Evolutionary conservation across 2,113 vertebrate species (phyloP).

Genomic region (Atlantisia rogersi): DNA sequence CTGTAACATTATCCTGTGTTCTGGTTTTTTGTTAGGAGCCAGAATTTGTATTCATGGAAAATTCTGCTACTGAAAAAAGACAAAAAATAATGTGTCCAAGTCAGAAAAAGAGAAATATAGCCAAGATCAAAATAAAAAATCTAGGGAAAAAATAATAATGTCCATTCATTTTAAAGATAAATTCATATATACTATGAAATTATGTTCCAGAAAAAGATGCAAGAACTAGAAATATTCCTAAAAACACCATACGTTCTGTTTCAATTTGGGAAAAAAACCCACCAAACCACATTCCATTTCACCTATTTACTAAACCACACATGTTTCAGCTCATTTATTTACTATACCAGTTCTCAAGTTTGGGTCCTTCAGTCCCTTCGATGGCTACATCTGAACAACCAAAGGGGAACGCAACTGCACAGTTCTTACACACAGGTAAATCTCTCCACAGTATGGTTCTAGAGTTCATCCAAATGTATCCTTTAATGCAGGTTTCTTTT

Average conservation of each 20-base stretch:
- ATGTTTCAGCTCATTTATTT: background rate
- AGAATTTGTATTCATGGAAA: background rate
- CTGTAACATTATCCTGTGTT: background rate
- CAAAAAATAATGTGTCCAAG: background rate
- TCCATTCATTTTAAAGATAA: background rate
- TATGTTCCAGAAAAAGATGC: background rate
- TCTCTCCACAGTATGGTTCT: background rate
- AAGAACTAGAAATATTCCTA: background rate
- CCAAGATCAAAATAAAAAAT: background rate
- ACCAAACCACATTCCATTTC: background rate
- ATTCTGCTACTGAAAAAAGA: background rate
- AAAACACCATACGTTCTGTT: background rate
- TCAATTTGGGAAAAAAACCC: background rate
- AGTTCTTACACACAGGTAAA: background rate
- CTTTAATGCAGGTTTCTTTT: background rate
- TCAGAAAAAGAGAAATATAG: background rate
- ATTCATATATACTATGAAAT: background rate
- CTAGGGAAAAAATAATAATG: background rate
- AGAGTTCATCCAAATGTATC: background rate
- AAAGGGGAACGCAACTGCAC: background rate
- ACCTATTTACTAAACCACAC: background rate
- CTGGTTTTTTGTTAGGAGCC: background rate
- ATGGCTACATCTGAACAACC: background rate
- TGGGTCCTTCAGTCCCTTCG: background rate
- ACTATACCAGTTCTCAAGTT: background rate